Evolutionary conservation across 2,797 vertebrate species (phyloP).

Genomic region (Pyrocephalus nanus): DNA sequence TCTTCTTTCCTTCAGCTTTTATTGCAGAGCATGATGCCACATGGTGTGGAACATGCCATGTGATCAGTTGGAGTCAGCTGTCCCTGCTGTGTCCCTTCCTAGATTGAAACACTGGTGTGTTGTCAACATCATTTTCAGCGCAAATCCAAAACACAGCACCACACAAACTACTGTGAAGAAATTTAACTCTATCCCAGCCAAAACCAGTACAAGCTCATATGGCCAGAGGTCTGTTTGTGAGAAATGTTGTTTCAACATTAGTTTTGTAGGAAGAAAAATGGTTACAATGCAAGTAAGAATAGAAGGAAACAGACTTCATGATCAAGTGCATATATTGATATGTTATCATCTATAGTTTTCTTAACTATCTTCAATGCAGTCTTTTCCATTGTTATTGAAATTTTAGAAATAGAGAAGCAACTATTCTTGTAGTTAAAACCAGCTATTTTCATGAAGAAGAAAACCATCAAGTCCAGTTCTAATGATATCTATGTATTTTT

Average conservation of each 20-base stretch:
- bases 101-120: not conserved
- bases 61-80: not conserved
- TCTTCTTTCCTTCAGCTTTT: not conserved
- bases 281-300: not conserved
- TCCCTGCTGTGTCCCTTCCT: not conserved
- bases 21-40: not conserved
- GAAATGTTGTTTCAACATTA: not conserved
- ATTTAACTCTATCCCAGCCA: not conserved
- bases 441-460: not conserved
- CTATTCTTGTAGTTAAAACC: not conserved
- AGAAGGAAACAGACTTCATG: not conserved
- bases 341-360: not conserved
- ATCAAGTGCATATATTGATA: not conserved
- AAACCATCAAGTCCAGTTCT: not conserved
- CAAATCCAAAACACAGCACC: not conserved
- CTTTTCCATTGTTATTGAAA: not conserved
- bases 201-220: not conserved
- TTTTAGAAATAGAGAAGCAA: not conserved
- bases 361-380: not conserved
- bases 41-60: not conserved
- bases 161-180: not conserved
- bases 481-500: conserved; percentile 41
- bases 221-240: not conserved
- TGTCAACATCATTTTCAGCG: not conserved
- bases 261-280: not conserved